Evolutionary conservation across 2,113 vertebrate genomes (phyloP).

Genomic region (Rhea americana): DNA sequence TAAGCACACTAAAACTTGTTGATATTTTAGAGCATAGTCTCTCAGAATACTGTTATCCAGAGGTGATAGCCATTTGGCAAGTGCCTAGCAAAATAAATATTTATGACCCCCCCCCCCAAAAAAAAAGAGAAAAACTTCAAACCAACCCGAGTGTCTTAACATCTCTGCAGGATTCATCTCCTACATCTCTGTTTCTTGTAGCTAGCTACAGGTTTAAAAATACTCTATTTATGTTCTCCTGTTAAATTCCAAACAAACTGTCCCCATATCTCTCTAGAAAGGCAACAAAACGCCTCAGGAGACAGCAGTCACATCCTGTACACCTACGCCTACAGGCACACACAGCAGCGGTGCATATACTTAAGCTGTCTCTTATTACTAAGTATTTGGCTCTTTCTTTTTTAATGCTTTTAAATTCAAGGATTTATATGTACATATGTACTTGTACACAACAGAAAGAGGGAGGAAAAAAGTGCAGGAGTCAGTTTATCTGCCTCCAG

Average conservation of each 20-base stretch:
- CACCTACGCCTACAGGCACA: constrained; percentile 9
- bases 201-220: constrained; percentile 53
- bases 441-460: neutral
- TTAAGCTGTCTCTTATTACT: constrained; percentile 62
- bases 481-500: neutral
- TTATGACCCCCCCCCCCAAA: too few relatives aligned
- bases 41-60: neutral
- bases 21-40: neutral
- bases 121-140: neutral
- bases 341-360: constrained; percentile 41
- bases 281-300: constrained; percentile 49
- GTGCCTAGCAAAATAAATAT: neutral
- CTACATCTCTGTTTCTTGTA: neutral
- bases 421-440: neutral
- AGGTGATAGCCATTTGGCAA: neutral
- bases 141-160: neutral
- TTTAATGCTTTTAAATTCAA: neutral
- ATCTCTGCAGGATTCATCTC: neutral
- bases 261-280: constrained; percentile 57
- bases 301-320: constrained; percentile 62
- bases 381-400: constrained; percentile 42
- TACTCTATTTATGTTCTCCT: constrained; percentile 12
- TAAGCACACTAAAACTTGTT: neutral
- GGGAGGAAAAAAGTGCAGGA: neutral
- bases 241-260: constrained; percentile 61